Conservation (phyloP, 2,113 vertebrate species). For the Mormyrus iriodes region DNA sequence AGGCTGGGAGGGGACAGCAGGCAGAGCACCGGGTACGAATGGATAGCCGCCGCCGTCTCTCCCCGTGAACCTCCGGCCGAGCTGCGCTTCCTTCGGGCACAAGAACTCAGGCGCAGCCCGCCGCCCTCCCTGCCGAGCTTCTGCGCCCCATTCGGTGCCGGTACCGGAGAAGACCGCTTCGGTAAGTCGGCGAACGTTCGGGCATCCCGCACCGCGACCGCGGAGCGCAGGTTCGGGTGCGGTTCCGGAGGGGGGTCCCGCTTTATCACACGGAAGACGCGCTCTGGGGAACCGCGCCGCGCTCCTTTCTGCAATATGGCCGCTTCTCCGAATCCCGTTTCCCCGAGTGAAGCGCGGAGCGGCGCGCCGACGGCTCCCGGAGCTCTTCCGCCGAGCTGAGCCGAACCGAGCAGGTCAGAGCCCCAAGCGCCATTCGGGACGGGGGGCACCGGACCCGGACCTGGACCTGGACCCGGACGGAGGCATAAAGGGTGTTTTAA, state of each 20-base stretch:
- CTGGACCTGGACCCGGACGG: neutral
- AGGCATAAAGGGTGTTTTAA: neutral
- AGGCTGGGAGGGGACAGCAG: neutral
- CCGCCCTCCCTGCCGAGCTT: neutral
- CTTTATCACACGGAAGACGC: slow-evolving; percentile 13
- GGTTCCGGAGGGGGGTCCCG: neutral
- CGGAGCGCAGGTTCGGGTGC: neutral
- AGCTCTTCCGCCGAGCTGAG: neutral
- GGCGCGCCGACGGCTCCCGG: neutral
- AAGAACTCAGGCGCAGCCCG: neutral
- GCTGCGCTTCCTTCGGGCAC: neutral
- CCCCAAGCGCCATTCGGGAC: neutral
- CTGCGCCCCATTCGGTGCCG: neutral
- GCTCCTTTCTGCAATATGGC: slow-evolving; percentile 57
- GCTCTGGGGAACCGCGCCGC: slow-evolving; percentile 48
- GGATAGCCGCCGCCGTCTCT: neutral
- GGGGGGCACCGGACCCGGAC: neutral
- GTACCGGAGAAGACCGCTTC: slow-evolving; percentile 37
- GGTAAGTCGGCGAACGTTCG: slow-evolving; percentile 43
- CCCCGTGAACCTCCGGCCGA: neutral
- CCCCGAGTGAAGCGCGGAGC: slow-evolving; percentile 25
- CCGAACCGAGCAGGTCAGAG: neutral
- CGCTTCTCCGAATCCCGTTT: slow-evolving; percentile 51
- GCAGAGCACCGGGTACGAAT: neutral
- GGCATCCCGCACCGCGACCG: neutral